Base-by-base conservation (phyloP, 2,113 vertebrate genomes). In the Xiphophorus couchianus region DNA sequence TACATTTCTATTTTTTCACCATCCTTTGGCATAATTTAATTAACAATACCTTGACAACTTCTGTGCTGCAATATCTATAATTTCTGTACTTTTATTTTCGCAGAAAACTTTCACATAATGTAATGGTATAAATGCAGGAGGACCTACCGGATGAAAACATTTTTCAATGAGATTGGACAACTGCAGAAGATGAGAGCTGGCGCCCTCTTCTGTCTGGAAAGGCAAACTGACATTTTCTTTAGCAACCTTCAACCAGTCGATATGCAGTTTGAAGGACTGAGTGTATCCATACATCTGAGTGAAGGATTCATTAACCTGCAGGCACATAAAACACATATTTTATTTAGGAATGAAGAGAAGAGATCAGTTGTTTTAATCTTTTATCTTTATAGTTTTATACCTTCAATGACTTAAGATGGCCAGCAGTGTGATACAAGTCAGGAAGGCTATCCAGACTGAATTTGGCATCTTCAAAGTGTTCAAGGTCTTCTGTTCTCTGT, bases 221-320 rank as follows among this genome's bases (percentile, higher is more conserved):
- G 78, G 12, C 33, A 89, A 72, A 62, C 82, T 86, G 69, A 84
- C 0, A 13, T 91, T 90, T 48, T 78, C 39, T 35, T 81, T 73
- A 19, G 69, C 81, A 1, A 60, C 48, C 62, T 76, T 84, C 60
- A 94, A 15, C 93, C 93, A 93, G 28, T 91, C 71, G 0, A 89
- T 27, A 19, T 94, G 92, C 7, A 87, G 51, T 31, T 54, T 71
- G 80, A 89, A 93, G 58, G 80, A 70, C 60, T 83, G 74, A 0
- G 74, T 58, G 68, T 81, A 65, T 0, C 8, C 62, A 0, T 69
- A 76, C 39, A 94, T 84, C 77, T 84, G 71, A 6, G 73, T 60
- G 1, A 94, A 78, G 0, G 90, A 88, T 71, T 83, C 76, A 2
- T 90, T 91, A 2, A 77, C 22, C 94, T 94, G 88, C 5, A 30